Conservation (phyloP, 2,888 invertebrate genomes). For the Bombylius discolor region DNA sequence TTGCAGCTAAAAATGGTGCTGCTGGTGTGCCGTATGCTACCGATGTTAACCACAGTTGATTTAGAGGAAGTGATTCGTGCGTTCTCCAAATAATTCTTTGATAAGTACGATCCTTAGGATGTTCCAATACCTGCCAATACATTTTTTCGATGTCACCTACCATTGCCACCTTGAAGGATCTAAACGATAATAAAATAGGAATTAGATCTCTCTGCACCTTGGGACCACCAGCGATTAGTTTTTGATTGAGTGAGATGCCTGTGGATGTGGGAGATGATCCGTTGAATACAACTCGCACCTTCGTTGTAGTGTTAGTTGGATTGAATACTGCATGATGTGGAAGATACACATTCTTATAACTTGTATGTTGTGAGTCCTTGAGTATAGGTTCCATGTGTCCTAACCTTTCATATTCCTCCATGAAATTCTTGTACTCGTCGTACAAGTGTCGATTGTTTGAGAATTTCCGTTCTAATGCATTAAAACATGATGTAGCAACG, state of each 20-base stretch:
- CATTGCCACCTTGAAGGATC: slow-evolving; percentile 9
- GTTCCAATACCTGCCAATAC: slow-evolving; percentile 17
- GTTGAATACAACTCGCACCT: slow-evolving; percentile 4
- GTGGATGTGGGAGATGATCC: not conserved
- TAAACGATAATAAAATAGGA: not conserved
- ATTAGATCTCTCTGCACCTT: slow-evolving; percentile 1
- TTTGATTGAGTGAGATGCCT: slow-evolving; percentile 3
- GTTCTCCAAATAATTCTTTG: slow-evolving; percentile 1
- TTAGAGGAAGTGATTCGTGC: not conserved
- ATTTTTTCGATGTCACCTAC: slow-evolving; percentile 20
- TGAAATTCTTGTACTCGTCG: too few relatives aligned
- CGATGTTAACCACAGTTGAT: slow-evolving; percentile 7
- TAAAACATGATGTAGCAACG: too few relatives aligned
- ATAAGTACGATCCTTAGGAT: slow-evolving; percentile 19
- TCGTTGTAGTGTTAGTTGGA: not conserved
- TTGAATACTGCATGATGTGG: too few relatives aligned
- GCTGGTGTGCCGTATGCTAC: slow-evolving; percentile 5
- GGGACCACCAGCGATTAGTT: not conserved
- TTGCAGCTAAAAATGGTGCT: slow-evolving; percentile 7
- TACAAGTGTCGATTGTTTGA: too few relatives aligned
- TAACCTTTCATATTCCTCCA: too few relatives aligned
- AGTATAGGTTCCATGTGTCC: too few relatives aligned
- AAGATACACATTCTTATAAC: too few relatives aligned
- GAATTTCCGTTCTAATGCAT: too few relatives aligned
- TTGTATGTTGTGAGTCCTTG: too few relatives aligned